Evolutionary conservation across 2,888 invertebrate species (phyloP).

Genomic region (Prenolepis imparis): DNA sequence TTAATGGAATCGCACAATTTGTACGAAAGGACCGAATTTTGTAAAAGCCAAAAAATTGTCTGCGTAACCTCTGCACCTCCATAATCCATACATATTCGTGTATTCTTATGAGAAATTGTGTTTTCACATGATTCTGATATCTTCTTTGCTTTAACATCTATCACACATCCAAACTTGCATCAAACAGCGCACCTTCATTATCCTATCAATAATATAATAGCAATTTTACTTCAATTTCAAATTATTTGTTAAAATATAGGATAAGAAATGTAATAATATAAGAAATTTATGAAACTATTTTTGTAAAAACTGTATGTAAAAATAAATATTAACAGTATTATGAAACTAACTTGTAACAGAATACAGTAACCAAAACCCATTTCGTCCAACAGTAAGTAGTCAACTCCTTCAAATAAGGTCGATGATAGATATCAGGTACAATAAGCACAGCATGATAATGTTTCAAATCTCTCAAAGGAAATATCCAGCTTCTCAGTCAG

Average conservation of each 20-base stretch:
- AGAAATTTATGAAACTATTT: background rate
- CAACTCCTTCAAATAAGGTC: conserved; percentile 94
- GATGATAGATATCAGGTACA: conserved; percentile 95
- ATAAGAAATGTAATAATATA: background rate
- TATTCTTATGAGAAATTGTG: conserved; percentile 96
- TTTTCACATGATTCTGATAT: conserved; percentile 98
- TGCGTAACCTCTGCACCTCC: conserved; percentile 97
- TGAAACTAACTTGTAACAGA: conserved; percentile 89
- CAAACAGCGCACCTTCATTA: conserved; percentile 95
- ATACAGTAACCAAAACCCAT: conserved; percentile 96
- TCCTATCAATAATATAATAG: conserved; percentile 87
- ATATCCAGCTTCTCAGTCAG: conserved; percentile 93
- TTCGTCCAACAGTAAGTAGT: conserved; percentile 93
- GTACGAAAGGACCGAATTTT: conserved; percentile 96
- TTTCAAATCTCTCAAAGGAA: conserved; percentile 88
- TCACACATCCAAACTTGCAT: conserved; percentile 95
- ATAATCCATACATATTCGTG: conserved; percentile 94
- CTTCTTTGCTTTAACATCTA: conserved; percentile 98
- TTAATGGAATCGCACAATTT: conserved; percentile 92
- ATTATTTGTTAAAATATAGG: background rate
- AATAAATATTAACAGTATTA: background rate
- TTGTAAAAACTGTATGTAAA: background rate
- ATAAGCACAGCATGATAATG: conserved; percentile 95
- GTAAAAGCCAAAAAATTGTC: conserved; percentile 94
- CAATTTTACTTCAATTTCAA: background rate